phyloP scores from a whole-genome alignment of 2,113 vertebrate species.

The Notarius quadriscutis region DNA sequence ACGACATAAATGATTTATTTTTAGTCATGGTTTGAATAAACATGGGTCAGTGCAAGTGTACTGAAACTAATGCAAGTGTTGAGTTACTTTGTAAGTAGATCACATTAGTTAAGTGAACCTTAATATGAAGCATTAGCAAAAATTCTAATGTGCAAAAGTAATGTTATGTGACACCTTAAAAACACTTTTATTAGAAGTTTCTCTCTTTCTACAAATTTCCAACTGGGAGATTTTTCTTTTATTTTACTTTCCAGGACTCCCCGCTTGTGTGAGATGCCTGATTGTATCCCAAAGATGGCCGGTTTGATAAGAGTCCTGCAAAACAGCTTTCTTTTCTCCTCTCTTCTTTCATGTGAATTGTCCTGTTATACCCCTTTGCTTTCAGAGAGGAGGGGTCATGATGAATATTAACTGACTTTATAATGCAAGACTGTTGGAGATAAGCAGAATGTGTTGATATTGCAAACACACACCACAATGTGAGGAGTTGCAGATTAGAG shows the following conservation, averaged over 20 bases:
- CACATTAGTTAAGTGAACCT: background rate
- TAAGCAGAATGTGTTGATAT: constrained; percentile 12
- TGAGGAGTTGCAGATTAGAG: constrained; percentile 20
- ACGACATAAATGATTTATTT: background rate
- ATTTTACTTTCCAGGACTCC: constrained; percentile 3
- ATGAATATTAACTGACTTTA: constrained; percentile 29
- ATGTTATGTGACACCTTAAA: background rate
- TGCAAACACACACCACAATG: constrained; percentile 33
- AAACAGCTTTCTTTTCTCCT: constrained; percentile 33
- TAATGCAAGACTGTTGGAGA: constrained; percentile 5
- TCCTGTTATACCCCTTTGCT: constrained; percentile 2
- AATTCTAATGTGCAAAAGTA: background rate
- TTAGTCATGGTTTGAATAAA: background rate
- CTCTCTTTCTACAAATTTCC: background rate
- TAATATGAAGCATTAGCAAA: background rate
- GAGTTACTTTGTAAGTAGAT: background rate
- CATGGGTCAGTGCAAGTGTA: background rate
- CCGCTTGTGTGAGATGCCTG: background rate
- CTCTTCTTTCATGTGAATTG: constrained; percentile 31
- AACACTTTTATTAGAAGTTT: background rate
- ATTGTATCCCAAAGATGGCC: constrained; percentile 11
- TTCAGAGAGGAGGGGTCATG: constrained; percentile 16
- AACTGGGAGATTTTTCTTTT: background rate
- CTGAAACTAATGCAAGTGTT: background rate
- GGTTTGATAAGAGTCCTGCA: constrained; percentile 36